Evolutionary conservation across 2,113 vertebrate species (phyloP).

Genomic region (Indri indri): DNA sequence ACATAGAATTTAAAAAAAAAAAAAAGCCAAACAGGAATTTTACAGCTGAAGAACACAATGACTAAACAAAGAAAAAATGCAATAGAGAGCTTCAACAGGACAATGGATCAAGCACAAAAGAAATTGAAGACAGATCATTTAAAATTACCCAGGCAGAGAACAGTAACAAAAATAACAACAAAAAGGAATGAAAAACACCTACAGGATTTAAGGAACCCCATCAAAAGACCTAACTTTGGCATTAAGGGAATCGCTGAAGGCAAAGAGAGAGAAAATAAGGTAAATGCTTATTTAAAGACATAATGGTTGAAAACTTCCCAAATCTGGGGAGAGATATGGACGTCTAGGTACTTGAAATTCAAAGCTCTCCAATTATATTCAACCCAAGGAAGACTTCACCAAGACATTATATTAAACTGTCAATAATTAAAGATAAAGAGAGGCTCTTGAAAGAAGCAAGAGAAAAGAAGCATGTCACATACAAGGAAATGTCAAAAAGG

Average conservation of each 20-base stretch:
- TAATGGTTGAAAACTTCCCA: neutral
- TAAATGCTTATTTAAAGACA: neutral
- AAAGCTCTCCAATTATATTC: neutral
- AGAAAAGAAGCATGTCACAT: neutral
- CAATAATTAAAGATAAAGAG: neutral
- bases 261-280: neutral
- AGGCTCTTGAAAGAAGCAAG: neutral
- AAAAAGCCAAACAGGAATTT: neutral
- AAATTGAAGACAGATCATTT: neutral
- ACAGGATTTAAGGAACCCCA: neutral
- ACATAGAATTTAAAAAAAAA: neutral
- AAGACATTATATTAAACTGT: neutral
- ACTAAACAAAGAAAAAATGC: neutral
- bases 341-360: neutral
- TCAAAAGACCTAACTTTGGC: neutral
- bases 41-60: neutral
- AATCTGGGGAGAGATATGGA: neutral
- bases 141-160: neutral
- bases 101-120: neutral
- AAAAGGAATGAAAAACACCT: neutral
- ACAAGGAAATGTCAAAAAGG: neutral
- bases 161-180: neutral
- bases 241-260: neutral
- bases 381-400: neutral
- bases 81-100: neutral